Conservation (phyloP, 92 coral and sea anemone genomes). For the Phenganax stokvisi region DNA sequence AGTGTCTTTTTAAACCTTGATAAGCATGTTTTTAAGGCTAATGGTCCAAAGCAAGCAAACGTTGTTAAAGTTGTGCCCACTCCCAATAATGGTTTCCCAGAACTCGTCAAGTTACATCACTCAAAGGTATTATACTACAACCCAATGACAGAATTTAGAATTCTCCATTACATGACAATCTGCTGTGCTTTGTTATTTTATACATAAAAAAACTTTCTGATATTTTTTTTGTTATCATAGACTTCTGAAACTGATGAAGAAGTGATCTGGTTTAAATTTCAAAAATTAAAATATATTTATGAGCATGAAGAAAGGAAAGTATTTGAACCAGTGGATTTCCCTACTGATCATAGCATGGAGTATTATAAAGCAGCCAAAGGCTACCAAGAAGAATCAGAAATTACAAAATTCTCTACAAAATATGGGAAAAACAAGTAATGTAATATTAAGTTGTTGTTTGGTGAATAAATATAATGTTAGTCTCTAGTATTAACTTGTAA, state of each 20-base stretch:
- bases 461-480: neutral
- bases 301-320: slow-evolving; percentile 91
- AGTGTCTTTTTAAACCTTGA: neutral
- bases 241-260: slow-evolving; percentile 71
- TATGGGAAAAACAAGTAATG: slow-evolving; percentile 83
- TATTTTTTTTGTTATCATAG: slow-evolving; percentile 39
- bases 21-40: slow-evolving; percentile 47
- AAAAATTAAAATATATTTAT: slow-evolving; percentile 92
- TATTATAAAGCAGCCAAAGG: slow-evolving; percentile 78
- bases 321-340: slow-evolving; percentile 79
- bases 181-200: neutral
- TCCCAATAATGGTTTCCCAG: slow-evolving; percentile 93
- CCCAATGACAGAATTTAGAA: neutral
- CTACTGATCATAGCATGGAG: slow-evolving; percentile 70
- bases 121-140: slow-evolving; percentile 57
- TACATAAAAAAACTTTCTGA: neutral
- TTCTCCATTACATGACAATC: neutral
- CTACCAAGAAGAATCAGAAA: slow-evolving; percentile 75
- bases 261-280: slow-evolving; percentile 83
- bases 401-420: slow-evolving; percentile 58
- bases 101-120: slow-evolving; percentile 80
- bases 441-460: neutral
- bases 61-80: slow-evolving; percentile 96
- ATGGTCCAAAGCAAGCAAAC: slow-evolving; percentile 59
- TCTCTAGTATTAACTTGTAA: neutral